Base-by-base conservation (phyloP, 92 coral and sea anemone species). In the Galaxea fascicularis region DNA sequence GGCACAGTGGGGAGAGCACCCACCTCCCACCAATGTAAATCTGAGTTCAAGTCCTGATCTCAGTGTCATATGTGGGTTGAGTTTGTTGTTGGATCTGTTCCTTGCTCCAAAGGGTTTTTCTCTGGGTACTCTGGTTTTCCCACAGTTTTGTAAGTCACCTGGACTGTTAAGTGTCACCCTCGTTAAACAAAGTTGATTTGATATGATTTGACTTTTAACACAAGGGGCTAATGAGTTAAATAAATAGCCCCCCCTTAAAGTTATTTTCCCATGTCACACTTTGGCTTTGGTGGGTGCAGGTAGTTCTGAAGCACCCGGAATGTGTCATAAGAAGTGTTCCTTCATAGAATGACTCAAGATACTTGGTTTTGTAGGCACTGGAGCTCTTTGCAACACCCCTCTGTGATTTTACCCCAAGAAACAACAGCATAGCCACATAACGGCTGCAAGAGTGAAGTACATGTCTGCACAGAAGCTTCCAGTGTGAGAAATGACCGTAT, bases 351-450 rank as follows among this genome's bases (percentile, higher is more conserved):
- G 27, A 76, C 54, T 54, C 69, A 47, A 54, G 81, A 31, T 12
- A 20, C 68, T 12, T 79, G 45, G 79, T 67, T 86, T 76, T 86
- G 70, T 51, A 77, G 69, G 54, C 71, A 56, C 79, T 76, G 90
- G 53, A 86, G 90, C 44, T 78, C 76, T 63, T 86, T 73, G 79
- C 85, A 59, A 51, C 85, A 86, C 49, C 85, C 90, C 26, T 46
- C 89, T 46, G 89, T 65, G 45, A 80, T 58, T 45, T 70, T 45
- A 44, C 75, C 85, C 76, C 85, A 82, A 17, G 59, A 78, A 22
- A 41, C 59, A 31, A 68, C 86, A 71, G 78, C 76, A 54, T 82
- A 82, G 86, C 27, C 76, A 67, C 68, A 82, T 31, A 69, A 44
- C 54, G 69, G 77, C 72, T 51, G 67, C 57, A 69, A 28, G 59